These are phyloP conservation scores for Cryptus viduatorius DNA, from an alignment of 2,888 invertebrate genomes.

Conservation along the genomic window DNA sequence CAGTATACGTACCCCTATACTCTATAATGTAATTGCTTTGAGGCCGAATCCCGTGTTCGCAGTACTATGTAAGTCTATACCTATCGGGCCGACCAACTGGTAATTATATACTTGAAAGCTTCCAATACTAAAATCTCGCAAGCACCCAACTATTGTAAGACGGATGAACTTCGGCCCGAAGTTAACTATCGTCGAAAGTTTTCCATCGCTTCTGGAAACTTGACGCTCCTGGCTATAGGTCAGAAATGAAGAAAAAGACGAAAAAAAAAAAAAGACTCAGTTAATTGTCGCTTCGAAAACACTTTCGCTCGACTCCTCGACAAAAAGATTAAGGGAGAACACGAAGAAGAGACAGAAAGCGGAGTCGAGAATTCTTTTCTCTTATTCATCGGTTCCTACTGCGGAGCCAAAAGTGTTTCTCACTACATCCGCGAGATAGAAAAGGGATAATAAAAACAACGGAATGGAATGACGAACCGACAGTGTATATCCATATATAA, in stretches of 20 bases:
- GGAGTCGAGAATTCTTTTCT: background rate
- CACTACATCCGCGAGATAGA: background rate
- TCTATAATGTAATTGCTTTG: slow-evolving; percentile 3
- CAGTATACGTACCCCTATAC: background rate
- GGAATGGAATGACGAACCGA: background rate
- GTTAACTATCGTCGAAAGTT: slow-evolving; percentile 28
- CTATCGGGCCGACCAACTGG: background rate
- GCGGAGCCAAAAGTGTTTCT: background rate
- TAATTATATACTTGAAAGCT: slow-evolving; percentile 4
- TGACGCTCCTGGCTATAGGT: slow-evolving; percentile 58
- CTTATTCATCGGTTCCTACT: slow-evolving; percentile 1
- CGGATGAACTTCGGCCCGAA: background rate
- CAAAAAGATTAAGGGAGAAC: slow-evolving; percentile 43
- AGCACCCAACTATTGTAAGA: background rate
- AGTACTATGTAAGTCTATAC: background rate
- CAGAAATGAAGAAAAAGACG: slow-evolving; percentile 38
- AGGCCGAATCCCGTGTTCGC: background rate
- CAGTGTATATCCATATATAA: background rate
- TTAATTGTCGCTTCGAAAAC: slow-evolving; percentile 24
- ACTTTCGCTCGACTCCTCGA: slow-evolving; percentile 52
- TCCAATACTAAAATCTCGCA: slow-evolving; percentile 6
- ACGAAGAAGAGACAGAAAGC: background rate
- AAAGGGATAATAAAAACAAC: slow-evolving; percentile 5
- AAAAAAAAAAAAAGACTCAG: slow-evolving; percentile 18
- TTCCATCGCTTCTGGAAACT: slow-evolving; percentile 31